Evolutionary conservation across 2,888 invertebrate species (phyloP).

Genomic region (Thecophora atra): DNA sequence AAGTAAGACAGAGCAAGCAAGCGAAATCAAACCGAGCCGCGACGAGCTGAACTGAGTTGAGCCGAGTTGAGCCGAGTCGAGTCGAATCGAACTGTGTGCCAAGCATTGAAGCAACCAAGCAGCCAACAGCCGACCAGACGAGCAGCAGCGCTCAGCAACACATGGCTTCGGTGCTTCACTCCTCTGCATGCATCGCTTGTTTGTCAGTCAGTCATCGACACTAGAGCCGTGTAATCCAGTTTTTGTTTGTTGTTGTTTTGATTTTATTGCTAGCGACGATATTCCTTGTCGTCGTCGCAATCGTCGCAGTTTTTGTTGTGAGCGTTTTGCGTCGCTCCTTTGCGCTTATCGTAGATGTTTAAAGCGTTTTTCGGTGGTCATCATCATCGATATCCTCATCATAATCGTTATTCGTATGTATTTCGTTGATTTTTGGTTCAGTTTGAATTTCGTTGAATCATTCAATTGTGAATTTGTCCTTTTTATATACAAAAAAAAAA

Average conservation of each 20-base stretch:
- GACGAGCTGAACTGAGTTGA: not conserved
- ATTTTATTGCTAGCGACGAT: slow-evolving; percentile 4
- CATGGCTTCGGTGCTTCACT: slow-evolving; percentile 23
- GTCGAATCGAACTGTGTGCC: slow-evolving; percentile 7
- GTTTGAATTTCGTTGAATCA: not conserved
- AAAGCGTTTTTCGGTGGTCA: not conserved
- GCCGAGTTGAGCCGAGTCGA: not conserved
- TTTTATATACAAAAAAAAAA: not conserved
- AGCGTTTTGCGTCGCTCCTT: slow-evolving; percentile 12
- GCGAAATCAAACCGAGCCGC: not conserved
- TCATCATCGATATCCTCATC: not conserved
- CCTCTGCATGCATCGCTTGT: slow-evolving; percentile 36
- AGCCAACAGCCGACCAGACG: slow-evolving; percentile 37
- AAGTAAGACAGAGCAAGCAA: slow-evolving; percentile 21
- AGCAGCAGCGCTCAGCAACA: slow-evolving; percentile 28
- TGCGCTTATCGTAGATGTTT: slow-evolving; percentile 19
- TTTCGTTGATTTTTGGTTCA: not conserved
- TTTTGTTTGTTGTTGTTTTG: slow-evolving; percentile 40
- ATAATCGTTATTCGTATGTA: not conserved
- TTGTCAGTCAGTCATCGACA: slow-evolving; percentile 58
- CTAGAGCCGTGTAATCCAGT: slow-evolving; percentile 55
- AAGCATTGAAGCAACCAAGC: not conserved
- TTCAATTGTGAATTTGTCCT: not conserved
- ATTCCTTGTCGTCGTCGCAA: slow-evolving; percentile 17
- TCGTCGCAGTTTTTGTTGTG: slow-evolving; percentile 28